These are phyloP conservation scores for Melipona bicolor DNA, from an alignment of 2,888 invertebrate genomes.

Conservation along the genomic window DNA sequence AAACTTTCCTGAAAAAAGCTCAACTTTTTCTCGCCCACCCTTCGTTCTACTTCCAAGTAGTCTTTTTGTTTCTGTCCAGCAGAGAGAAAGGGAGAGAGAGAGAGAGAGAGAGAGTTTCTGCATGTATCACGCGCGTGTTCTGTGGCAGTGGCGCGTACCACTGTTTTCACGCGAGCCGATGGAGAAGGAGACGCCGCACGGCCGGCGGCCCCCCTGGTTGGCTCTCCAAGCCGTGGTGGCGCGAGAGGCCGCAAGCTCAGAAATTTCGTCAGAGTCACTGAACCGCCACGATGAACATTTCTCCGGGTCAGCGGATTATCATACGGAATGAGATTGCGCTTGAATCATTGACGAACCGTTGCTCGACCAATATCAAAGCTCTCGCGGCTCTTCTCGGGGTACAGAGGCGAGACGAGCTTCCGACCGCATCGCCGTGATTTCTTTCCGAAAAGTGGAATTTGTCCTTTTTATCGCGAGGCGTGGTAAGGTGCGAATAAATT, in stretches of 20 bases:
- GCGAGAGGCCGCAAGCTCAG: conserved; percentile 34
- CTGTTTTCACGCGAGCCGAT: conserved; percentile 18
- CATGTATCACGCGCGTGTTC: conserved; percentile 73
- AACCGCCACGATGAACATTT: conserved; percentile 81
- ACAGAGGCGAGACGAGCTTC: conserved; percentile 52
- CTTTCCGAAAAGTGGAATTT: not conserved
- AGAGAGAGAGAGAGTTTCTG: conserved; percentile 67
- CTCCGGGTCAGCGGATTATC: conserved; percentile 79
- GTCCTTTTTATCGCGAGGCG: not conserved
- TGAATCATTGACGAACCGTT: conserved; percentile 79
- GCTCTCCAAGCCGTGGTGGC: conserved; percentile 57
- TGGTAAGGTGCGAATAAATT: too few species aligned
- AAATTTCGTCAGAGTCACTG: conserved; percentile 62
- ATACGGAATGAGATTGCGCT: conserved; percentile 81
- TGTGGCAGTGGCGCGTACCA: too few species aligned
- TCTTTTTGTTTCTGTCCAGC: conserved; percentile 51
- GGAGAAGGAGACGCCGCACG: conserved; percentile 3
- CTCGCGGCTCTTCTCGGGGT: conserved; percentile 54
- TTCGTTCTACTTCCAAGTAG: conserved; percentile 40
- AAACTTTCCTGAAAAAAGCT: conserved; percentile 75
- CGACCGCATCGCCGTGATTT: conserved; percentile 71
- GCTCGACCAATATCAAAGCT: conserved; percentile 66
- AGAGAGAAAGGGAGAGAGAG: not conserved
- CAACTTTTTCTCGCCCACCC: conserved; percentile 55
- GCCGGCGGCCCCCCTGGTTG: conserved; percentile 46